Conservation (phyloP, 1,140 invertebrate genomes). For the Caerostris extrusa region DNA sequence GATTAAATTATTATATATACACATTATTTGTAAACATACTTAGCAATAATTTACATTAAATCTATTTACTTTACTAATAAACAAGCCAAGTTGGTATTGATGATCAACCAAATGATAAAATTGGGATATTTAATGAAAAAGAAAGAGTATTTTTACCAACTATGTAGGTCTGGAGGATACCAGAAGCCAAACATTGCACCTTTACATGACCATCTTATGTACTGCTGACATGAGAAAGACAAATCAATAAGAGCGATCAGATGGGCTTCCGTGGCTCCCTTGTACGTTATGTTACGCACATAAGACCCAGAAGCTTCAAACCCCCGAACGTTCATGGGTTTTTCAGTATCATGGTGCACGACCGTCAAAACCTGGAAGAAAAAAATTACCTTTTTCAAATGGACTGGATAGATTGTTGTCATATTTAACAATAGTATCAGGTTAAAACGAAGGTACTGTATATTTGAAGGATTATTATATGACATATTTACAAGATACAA, state of each 20-base stretch:
- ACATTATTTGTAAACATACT: no score
- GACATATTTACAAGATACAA: no score
- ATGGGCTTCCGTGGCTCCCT: constrained; percentile 44
- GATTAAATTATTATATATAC: no score
- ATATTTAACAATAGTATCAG: no score
- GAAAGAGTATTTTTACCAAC: constrained; percentile 69
- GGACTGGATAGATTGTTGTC: no score
- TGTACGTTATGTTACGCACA: constrained; percentile 78
- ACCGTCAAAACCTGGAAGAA: constrained; percentile 65
- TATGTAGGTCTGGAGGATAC: constrained; percentile 78
- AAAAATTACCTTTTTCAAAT: no score
- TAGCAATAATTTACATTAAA: no score
- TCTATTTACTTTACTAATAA: no score
- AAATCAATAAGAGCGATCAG: constrained; percentile 78
- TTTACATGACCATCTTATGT: constrained; percentile 79
- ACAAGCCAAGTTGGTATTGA: no score
- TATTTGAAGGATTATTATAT: no score
- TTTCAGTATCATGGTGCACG: constrained; percentile 79
- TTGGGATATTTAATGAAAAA: no score
- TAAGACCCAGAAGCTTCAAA: constrained; percentile 78
- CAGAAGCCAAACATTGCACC: constrained; percentile 79
- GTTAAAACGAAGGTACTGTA: no score
- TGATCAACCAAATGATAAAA: not conserved
- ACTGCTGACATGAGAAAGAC: constrained; percentile 79
- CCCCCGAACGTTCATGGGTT: constrained; percentile 71